A percentile compares a stretch with the other conserved stretches of the same genome.
phyloP scores from a whole-genome alignment of 1,140 invertebrate species.

The Phthorimaea operculella region DNA sequence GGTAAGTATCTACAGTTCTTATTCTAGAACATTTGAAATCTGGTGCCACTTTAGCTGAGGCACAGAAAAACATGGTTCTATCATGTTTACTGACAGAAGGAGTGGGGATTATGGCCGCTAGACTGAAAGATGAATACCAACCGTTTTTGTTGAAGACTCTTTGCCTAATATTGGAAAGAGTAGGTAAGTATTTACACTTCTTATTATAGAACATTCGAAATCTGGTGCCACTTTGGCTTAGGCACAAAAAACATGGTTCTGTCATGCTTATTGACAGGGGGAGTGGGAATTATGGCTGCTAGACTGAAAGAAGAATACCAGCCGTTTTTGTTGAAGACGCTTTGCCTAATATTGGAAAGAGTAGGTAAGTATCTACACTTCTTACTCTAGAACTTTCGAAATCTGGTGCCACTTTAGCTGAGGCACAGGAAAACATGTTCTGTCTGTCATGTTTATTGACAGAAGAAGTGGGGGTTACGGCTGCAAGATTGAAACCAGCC shows the following conservation, averaged over 20 bases:
- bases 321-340: slow-evolving; percentile 69
- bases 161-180: slow-evolving; percentile 75
- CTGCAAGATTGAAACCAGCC: slow-evolving; percentile 63
- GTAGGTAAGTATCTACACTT: slow-evolving; percentile 74
- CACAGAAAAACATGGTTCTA: slow-evolving; percentile 71
- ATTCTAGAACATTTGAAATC: too few relatives aligned
- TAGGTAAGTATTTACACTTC: slow-evolving; percentile 72
- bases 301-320: slow-evolving; percentile 64
- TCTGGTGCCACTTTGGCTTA: slow-evolving; percentile 46
- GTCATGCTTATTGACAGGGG: slow-evolving; percentile 72
- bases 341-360: slow-evolving; percentile 76
- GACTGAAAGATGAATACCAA: slow-evolving; percentile 63
- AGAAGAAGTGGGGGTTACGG: slow-evolving; percentile 73
- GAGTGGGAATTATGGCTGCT: slow-evolving; percentile 70
- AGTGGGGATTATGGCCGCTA: slow-evolving; percentile 69
- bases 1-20: slow-evolving; percentile 69
- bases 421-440: slow-evolving; percentile 72
- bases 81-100: slow-evolving; percentile 74
- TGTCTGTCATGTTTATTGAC: slow-evolving; percentile 70
- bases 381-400: too few relatives aligned
- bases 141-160: slow-evolving; percentile 71
- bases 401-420: slow-evolving; percentile 41
- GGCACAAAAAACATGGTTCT: slow-evolving; percentile 72
- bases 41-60: slow-evolving; percentile 50
- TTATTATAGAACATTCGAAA: too few relatives aligned